phyloP scores from a whole-genome alignment of 2,113 vertebrate species.

The Cololabis saira region DNA sequence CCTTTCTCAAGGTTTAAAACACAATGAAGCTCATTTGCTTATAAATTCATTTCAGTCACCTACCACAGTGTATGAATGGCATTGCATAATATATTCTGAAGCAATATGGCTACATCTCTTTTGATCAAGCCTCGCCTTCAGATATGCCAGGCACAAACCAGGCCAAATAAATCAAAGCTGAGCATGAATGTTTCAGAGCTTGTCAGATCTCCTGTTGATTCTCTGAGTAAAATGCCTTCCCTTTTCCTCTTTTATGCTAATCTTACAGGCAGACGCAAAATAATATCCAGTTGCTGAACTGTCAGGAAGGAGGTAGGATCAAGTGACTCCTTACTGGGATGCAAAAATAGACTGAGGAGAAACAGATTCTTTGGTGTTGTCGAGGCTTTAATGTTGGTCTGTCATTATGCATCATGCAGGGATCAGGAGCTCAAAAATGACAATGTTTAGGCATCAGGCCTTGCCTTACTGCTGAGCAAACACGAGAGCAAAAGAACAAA shows the following conservation, averaged over 20 bases:
- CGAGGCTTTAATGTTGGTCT: conserved; percentile 56
- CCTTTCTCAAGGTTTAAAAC: conserved; percentile 63
- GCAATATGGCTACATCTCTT: conserved; percentile 49
- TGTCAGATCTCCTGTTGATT: conserved; percentile 65
- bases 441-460: conserved; percentile 53
- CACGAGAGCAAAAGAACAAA: conserved; percentile 19
- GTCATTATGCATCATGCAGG: conserved; percentile 47
- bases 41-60: conserved; percentile 57
- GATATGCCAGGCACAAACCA: conserved; percentile 47
- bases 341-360: conserved; percentile 72
- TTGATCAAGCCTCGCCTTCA: conserved; percentile 59
- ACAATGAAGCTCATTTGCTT: conserved; percentile 57
- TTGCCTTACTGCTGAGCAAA: conserved; percentile 35
- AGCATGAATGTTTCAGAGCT: conserved; percentile 55
- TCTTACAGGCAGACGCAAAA: conserved; percentile 60
- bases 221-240: conserved; percentile 49
- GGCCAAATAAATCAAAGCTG: conserved; percentile 59
- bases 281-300: conserved; percentile 60
- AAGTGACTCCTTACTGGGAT: conserved; percentile 66
- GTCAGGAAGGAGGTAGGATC: conserved; percentile 69
- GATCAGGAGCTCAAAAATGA: conserved; percentile 46
- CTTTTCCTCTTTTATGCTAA: conserved; percentile 59
- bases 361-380: conserved; percentile 57
- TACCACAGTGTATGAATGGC: conserved; percentile 17
- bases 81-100: conserved; percentile 51